Base-by-base conservation (phyloP, 2,797 vertebrate species). In the Masticophis lateralis region DNA sequence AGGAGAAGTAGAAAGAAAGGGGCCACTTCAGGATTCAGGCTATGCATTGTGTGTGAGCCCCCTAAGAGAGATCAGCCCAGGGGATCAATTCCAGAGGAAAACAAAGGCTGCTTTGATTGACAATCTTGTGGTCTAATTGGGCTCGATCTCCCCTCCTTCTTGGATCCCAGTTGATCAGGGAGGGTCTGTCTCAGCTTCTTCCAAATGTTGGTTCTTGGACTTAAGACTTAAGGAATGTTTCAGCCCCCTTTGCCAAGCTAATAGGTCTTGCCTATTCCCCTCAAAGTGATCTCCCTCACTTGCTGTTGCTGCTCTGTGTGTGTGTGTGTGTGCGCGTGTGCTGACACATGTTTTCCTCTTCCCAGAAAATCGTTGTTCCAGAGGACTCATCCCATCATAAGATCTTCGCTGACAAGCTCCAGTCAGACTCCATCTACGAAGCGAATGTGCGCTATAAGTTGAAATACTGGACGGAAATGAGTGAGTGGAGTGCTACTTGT, bases 401-500 rank as follows among this genome's bases (percentile, higher is more conserved):
- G 57, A 88, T 98, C 1, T 4, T 88, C 47, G 95, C 95, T 79
- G 92, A 89, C n/a, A 86, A 79, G 32, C 95, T 98, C 22, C 94
- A 2, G 20, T 79, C 91, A 1, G 96, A 95, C 1, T 93, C 92
- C 1, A 51, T 16, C 91, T 98, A 98, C 0, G 0, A 66, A 0
- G 96, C 92, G 0, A 96, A 60, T 1, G 92, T 98, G 37, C 96
- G 93, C 88, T 95, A 96, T 47, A 91, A 25, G n/a, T 94, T 96
- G 3, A 10, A 0, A 11, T 1, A 1, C 18, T 91, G 0, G 96
- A 95, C 43, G 3, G 28, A 0, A 22, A 92, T 53, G 98, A 98
- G 98, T 0, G 97, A 98, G 8, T 98, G 98, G 98, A 98, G 98
- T 57, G 88, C 86, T 37, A 89, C 88, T 16, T n/a, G 32, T 91